Evolutionary conservation across 2,797 vertebrate species (phyloP).

Genomic region (Oreochromis mossambicus): DNA sequence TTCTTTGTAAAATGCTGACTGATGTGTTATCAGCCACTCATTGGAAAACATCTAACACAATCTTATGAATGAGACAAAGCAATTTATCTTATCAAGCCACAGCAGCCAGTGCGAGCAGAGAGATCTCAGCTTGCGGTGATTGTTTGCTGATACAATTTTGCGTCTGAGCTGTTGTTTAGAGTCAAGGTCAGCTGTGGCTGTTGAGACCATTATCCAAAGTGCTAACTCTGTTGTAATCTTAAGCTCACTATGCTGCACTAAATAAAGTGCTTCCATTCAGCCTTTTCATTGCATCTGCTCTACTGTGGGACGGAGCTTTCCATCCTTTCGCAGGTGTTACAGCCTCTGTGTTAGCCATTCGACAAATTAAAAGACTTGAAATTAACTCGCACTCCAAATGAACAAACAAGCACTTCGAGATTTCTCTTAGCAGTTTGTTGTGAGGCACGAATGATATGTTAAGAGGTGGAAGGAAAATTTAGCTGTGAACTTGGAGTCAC

Average conservation of each 20-base stretch:
- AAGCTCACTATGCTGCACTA: background rate
- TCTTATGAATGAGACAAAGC: background rate
- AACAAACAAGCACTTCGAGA: slow-evolving; percentile 1
- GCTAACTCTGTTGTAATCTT: background rate
- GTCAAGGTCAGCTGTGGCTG: background rate
- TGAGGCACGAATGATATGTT: background rate
- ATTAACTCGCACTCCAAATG: background rate
- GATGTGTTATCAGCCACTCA: background rate
- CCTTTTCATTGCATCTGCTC: background rate
- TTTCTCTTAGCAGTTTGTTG: background rate
- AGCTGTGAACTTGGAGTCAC: background rate
- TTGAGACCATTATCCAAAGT: slow-evolving; percentile 14
- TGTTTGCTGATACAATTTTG: slow-evolving; percentile 2
- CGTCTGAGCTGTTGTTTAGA: slow-evolving; percentile 7
- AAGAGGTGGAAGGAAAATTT: background rate
- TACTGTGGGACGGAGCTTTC: background rate
- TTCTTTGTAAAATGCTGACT: background rate
- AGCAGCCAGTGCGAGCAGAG: background rate
- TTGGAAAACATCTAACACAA: background rate
- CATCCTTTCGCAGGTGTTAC: background rate
- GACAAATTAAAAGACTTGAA: background rate
- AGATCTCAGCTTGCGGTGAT: background rate
- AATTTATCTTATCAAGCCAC: background rate
- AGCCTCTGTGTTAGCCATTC: background rate
- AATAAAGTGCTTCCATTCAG: slow-evolving; percentile 1